Evolutionary conservation across 2,797 vertebrate species (phyloP).

Genomic region (Nothura maculosa): DNA sequence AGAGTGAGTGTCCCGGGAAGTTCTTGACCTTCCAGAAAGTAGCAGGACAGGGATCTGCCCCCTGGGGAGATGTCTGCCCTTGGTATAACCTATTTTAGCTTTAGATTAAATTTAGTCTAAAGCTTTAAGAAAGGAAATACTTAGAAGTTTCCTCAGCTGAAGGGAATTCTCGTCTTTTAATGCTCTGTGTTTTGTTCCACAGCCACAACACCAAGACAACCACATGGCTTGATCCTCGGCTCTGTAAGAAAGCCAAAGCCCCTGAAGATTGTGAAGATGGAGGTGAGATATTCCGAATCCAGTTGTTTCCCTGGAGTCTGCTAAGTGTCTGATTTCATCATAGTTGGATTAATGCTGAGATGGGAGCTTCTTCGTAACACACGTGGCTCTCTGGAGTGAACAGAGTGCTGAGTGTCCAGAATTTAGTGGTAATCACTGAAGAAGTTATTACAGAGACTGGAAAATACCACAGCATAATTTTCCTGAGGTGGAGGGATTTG

Average conservation of each 20-base stretch:
- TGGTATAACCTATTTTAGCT: not conserved
- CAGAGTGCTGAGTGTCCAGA: not conserved
- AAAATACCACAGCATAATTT: not conserved
- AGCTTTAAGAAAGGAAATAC: not conserved
- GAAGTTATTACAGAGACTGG: not conserved
- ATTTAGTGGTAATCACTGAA: not conserved
- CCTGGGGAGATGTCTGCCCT: not conserved
- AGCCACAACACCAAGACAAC: constrained; percentile 99
- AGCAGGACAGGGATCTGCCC: not conserved
- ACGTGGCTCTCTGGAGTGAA: not conserved
- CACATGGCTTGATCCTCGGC: constrained; percentile 97
- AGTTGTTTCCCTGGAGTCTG: not conserved
- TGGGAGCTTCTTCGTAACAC: not conserved
- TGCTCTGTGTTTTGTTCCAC: constrained; percentile 53
- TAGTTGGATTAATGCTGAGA: not conserved
- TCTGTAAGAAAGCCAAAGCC: constrained; percentile 96
- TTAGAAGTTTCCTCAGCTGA: not conserved
- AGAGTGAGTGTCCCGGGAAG: constrained; percentile 86
- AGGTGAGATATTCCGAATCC: constrained; percentile 85
- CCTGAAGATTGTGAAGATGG: constrained; percentile 97
- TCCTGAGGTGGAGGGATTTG: not conserved
- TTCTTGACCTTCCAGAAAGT: not conserved
- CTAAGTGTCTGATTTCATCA: not conserved
- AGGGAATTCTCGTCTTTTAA: constrained; percentile 26
- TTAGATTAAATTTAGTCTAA: not conserved